A percentile compares a stretch with the other conserved stretches of the same genome.
Evolutionary conservation across 1,140 invertebrate genomes (phyloP).

Genomic region (Euura saliciscinereae): DNA sequence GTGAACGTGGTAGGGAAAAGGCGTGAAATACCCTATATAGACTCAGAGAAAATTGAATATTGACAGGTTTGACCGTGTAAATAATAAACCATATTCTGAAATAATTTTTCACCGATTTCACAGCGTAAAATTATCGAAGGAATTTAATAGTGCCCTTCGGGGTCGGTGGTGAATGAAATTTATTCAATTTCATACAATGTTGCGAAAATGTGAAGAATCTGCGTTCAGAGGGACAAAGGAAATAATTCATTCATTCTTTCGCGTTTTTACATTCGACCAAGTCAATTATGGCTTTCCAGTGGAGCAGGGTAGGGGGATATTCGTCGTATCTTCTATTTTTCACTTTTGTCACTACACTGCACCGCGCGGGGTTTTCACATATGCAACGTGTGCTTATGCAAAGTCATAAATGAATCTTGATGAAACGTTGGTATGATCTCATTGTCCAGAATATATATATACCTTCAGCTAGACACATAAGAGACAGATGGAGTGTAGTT

Average conservation of each 20-base stretch:
- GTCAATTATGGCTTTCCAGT: no score
- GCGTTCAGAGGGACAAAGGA: no score
- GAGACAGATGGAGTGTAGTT: slow-evolving; percentile 7
- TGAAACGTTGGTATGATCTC: not conserved
- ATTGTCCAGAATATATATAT: not conserved
- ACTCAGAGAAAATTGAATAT: not conserved
- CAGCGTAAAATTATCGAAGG: not conserved
- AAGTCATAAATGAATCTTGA: slow-evolving; percentile 1
- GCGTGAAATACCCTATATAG: not conserved
- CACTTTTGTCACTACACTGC: no score
- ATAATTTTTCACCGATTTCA: not conserved
- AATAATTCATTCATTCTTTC: no score
- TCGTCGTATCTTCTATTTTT: no score
- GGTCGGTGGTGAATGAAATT: no score
- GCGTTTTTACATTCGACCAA: no score
- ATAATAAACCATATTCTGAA: not conserved
- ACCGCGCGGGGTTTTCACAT: not conserved
- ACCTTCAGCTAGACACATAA: not conserved
- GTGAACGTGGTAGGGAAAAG: not conserved
- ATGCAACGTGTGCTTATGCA: not conserved
- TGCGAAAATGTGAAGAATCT: no score
- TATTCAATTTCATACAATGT: no score
- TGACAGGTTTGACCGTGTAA: not conserved
- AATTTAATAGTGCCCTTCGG: no score
- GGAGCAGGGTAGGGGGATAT: no score